These are phyloP conservation scores for Scolopax mira DNA, from an alignment of 2,113 vertebrate genomes.

Conservation along the genomic window DNA sequence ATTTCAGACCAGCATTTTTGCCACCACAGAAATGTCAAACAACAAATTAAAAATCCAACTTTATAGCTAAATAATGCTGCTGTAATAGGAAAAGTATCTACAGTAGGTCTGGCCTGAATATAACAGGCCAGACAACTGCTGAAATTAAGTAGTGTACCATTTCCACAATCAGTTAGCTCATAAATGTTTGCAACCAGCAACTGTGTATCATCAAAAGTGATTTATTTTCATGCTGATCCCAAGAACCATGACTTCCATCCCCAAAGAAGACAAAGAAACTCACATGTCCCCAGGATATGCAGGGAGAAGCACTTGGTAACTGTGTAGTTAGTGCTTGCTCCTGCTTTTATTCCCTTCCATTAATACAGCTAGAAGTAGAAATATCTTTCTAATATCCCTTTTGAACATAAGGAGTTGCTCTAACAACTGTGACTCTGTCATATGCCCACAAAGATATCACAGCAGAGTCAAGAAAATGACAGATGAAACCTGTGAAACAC, in stretches of 20 bases:
- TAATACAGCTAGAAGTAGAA: not conserved
- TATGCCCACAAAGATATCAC: rapidly evolving
- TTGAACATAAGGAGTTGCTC: not conserved
- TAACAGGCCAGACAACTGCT: not conserved
- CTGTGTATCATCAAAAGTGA: not conserved
- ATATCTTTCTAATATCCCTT: not conserved
- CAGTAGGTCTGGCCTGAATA: not conserved
- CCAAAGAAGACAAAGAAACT: not conserved
- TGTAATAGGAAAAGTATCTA: not conserved
- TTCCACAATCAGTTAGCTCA: not conserved
- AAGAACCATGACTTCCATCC: not conserved
- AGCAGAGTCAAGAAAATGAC: not conserved
- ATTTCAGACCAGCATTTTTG: not conserved
- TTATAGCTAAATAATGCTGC: not conserved
- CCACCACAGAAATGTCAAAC: not conserved
- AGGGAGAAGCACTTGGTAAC: not conserved
- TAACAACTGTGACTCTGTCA: not conserved
- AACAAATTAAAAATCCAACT: not conserved
- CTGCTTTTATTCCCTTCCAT: not conserved
- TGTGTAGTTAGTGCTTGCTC: not conserved
- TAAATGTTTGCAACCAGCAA: not conserved
- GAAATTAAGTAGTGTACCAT: not conserved
- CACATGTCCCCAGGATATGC: not conserved
- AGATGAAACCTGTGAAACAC: not conserved
- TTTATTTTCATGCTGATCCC: not conserved